Percentiles rank a stretch among this genome's conserved stretches.
phyloP scores from a whole-genome alignment of 2,113 vertebrate species.

The Origma solitaria region DNA sequence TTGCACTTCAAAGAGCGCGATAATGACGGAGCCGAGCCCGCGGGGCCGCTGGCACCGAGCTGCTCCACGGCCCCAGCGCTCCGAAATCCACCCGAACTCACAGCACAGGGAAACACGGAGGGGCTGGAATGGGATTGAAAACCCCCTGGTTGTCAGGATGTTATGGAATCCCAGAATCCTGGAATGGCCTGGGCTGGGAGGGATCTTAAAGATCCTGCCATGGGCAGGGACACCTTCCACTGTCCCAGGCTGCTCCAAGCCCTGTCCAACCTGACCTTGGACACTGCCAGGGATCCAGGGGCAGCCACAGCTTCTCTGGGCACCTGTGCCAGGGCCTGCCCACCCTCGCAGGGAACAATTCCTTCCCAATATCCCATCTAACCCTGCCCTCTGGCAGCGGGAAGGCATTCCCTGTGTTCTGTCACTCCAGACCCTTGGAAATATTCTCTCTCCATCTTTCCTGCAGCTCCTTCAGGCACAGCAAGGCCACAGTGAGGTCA shows the following conservation, averaged over 20 bases:
- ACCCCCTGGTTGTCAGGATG: neutral
- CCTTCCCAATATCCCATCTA: no score
- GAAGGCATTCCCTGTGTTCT: no score
- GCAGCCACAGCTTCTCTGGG: neutral
- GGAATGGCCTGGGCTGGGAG: neutral
- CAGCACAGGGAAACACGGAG: accelerated
- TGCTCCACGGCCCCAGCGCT: accelerated
- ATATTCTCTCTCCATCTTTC: no score
- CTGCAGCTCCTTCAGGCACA: no score
- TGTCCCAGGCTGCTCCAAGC: neutral
- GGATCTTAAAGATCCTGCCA: neutral
- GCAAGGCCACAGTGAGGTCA: accelerated
- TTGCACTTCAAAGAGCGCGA: neutral
- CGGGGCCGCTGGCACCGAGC: neutral
- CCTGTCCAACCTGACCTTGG: neutral
- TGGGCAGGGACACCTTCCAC: neutral
- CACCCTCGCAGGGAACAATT: no score
- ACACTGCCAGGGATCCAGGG: neutral
- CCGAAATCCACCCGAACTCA: neutral
- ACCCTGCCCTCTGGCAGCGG: no score
- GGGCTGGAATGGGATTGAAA: neutral
- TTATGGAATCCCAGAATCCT: neutral
- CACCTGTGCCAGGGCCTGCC: no score
- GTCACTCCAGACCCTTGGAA: no score
- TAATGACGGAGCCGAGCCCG: neutral